Conservation (phyloP, 2,113 vertebrate species). For the Gambusia holbrooki region DNA sequence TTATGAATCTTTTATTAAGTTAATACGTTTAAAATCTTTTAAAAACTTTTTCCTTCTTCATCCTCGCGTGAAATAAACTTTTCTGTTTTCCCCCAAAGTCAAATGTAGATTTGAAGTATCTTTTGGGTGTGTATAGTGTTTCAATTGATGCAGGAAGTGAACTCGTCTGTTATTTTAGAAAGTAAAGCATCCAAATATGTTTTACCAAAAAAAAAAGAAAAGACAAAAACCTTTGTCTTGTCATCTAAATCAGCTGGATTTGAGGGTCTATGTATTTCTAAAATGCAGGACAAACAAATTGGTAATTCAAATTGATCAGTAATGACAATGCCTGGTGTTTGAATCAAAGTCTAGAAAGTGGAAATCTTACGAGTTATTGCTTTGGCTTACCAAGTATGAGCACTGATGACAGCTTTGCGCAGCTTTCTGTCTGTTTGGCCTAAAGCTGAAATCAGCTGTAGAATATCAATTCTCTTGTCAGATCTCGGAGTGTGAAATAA, state of each 20-base stretch:
- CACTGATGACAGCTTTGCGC: neutral
- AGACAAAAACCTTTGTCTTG: no score
- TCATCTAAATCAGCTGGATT: no score
- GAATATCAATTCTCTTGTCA: neutral
- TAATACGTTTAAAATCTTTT: no score
- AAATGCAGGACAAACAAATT: neutral
- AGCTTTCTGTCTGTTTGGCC: neutral
- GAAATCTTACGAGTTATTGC: neutral
- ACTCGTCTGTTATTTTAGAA: no score
- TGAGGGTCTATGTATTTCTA: no score
- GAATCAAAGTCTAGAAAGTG: neutral
- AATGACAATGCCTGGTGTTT: neutral
- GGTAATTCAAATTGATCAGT: neutral
- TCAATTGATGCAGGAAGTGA: neutral
- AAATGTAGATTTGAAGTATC: neutral
- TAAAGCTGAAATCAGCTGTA: neutral
- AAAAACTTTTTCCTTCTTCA: neutral
- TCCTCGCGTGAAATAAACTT: neutral
- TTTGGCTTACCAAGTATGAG: neutral
- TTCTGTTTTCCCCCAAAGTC: neutral
- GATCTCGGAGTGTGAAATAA: neutral
- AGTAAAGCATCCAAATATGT: no score
- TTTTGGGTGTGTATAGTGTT: neutral
- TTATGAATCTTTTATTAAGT: no score
- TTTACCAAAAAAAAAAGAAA: no score